Evolutionary conservation across 2,113 vertebrate genomes (phyloP), one percentile per base, ranked within the genome.

Genomic region (Phycodurus eques): DNA sequence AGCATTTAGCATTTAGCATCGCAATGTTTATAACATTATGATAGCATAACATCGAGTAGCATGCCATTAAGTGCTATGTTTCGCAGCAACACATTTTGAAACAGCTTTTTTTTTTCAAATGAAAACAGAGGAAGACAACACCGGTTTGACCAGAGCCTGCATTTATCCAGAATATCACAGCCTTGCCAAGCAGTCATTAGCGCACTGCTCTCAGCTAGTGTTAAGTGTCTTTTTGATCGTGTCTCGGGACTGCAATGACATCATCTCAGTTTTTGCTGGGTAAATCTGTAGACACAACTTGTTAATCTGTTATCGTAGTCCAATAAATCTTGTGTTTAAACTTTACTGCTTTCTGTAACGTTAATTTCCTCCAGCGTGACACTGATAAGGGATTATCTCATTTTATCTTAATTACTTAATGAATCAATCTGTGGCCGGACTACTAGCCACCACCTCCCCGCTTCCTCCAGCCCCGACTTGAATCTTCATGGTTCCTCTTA

Each of bases 361-460:
- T 66, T 47, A 46, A 66, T 66, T 66, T 66, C 64, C 64, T 66
- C 42, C n/a, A 0, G 13, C 8, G 44, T 3, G 44, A 31, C 44
- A 47, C 43, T 49, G 64, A 66, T 66, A 49, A 66, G 17, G 44
- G 44, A 66, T 47, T 27, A 66, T 47, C 44, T 47, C 44, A 66
- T 66, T 14, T 66, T 66, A 31, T 66, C 64, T 66, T 66, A 47
- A 66, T 66, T 22, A 66, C n/a, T 46, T 66, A 22, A 66, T 66
- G 47, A 27, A 66, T 47, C 64, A 66, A 47, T 66, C 17, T 14
- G 43, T 22, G 43, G n/a, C n/a, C 31, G 59, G 59, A 61, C 59
- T 61, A 17, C 13, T 35, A 19, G 59, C 59, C 59, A 35, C 31
- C 13, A 51, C 49, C 49, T 17, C 49, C 13, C 5, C 31, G 3